phyloP scores from a whole-genome alignment of 2,888 invertebrate genomes.

The Morpho helenor region DNA sequence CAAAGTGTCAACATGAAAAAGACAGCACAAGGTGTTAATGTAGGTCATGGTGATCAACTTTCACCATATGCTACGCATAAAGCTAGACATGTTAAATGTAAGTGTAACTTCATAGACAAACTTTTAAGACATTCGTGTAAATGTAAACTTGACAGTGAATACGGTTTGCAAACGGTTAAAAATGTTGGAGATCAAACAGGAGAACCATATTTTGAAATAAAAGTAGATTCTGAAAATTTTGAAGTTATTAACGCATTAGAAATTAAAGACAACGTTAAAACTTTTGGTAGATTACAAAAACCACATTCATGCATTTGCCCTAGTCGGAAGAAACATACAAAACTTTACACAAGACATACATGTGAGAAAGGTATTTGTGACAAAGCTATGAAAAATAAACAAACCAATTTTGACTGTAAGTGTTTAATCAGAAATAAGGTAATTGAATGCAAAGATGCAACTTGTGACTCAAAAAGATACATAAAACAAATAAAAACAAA shows the following conservation, averaged over 20 bases:
- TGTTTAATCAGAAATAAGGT: slow-evolving; percentile 27
- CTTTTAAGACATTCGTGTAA: slow-evolving; percentile 3
- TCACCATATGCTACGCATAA: not conserved
- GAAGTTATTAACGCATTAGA: slow-evolving; percentile 37
- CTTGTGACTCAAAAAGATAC: slow-evolving; percentile 27
- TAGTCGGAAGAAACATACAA: slow-evolving; percentile 22
- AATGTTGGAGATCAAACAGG: slow-evolving; percentile 28
- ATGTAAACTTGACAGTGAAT: slow-evolving; percentile 9
- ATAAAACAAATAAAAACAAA: slow-evolving; percentile 1
- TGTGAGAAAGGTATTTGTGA: slow-evolving; percentile 32
- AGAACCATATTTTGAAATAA: slow-evolving; percentile 37
- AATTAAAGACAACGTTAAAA: slow-evolving; percentile 33
- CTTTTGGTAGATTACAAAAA: slow-evolving; percentile 26
- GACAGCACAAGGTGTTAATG: not conserved
- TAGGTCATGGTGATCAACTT: slow-evolving; percentile 5
- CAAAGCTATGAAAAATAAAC: slow-evolving; percentile 31
- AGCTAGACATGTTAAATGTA: not conserved
- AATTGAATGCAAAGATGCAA: slow-evolving; percentile 35
- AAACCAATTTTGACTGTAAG: slow-evolving; percentile 33
- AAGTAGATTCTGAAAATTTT: slow-evolving; percentile 35
- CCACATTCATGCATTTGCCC: slow-evolving; percentile 36
- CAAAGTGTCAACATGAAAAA: not conserved
- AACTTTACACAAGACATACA: slow-evolving; percentile 19
- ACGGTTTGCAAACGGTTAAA: not conserved
- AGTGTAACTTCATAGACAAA: not conserved